phyloP scores from a whole-genome alignment of 2,888 invertebrate genomes.

The Drosophila putrida region DNA sequence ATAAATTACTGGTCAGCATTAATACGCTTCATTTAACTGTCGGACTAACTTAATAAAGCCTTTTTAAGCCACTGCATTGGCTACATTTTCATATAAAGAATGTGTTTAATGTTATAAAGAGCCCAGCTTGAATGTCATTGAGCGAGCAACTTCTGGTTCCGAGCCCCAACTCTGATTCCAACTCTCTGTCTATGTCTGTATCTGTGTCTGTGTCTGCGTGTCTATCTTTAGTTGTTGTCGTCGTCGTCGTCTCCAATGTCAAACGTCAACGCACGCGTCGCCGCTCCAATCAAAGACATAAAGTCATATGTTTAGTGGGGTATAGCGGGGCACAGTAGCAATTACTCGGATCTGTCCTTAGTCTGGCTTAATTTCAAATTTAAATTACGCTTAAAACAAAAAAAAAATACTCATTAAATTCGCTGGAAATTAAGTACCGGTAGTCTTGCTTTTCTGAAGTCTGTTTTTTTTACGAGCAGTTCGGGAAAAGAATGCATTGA shows the following conservation, averaged over 20 bases:
- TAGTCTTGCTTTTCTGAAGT: slow-evolving; percentile 26
- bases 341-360: slow-evolving; percentile 44
- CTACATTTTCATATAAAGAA: slow-evolving; percentile 29
- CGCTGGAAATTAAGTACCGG: slow-evolving; percentile 32
- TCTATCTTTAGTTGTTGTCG: neutral
- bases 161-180: slow-evolving; percentile 22
- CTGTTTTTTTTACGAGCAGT: neutral
- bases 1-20: neutral
- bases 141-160: slow-evolving; percentile 67
- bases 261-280: slow-evolving; percentile 46
- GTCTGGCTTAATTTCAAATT: slow-evolving; percentile 43
- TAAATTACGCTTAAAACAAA: slow-evolving; percentile 17
- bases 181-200: slow-evolving; percentile 7
- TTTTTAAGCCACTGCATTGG: slow-evolving; percentile 22
- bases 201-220: neutral
- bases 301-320: slow-evolving; percentile 29
- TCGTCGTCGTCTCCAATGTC: slow-evolving; percentile 58
- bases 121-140: slow-evolving; percentile 61
- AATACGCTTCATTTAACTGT: slow-evolving; percentile 22
- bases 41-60: slow-evolving; percentile 31
- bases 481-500: slow-evolving; percentile 11
- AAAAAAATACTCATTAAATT: slow-evolving; percentile 39
- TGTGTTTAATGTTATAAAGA: slow-evolving; percentile 46
- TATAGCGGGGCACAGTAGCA: slow-evolving; percentile 11
- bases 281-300: slow-evolving; percentile 47